Percentiles rank a stretch among this genome's conserved stretches.
phyloP scores from a whole-genome alignment of 2,888 invertebrate species.

The Sminthurides aquaticus region DNA sequence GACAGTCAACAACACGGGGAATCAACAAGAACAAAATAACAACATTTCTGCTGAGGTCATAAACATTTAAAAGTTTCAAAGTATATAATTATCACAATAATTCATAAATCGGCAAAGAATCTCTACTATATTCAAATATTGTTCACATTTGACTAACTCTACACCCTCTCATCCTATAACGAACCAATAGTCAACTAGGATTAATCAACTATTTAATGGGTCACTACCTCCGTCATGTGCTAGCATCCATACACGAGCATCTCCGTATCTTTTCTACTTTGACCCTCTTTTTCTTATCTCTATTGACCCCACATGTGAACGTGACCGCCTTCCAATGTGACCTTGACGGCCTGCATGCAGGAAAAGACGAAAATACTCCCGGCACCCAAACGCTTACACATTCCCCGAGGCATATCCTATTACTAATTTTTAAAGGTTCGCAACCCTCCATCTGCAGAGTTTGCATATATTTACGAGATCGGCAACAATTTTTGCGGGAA shows the following conservation, averaged over 20 bases:
- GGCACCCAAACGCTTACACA: constrained; percentile 42
- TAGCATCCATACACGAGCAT: constrained; percentile 40
- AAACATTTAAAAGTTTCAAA: too few relatives aligned
- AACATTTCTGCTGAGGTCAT: too few relatives aligned
- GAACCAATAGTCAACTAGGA: too few relatives aligned
- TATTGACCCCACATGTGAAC: constrained; percentile 33
- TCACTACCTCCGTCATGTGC: neutral
- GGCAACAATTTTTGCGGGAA: constrained; percentile 36
- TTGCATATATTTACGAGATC: constrained; percentile 41
- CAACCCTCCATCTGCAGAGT: constrained; percentile 41
- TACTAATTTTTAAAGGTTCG: constrained; percentile 38
- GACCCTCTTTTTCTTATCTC: constrained; percentile 33
- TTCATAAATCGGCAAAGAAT: too few relatives aligned
- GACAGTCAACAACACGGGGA: too few relatives aligned
- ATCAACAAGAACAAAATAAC: too few relatives aligned
- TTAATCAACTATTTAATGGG: too few relatives aligned
- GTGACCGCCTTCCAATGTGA: constrained; percentile 38
- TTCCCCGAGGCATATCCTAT: constrained; percentile 41
- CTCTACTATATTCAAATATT: too few relatives aligned
- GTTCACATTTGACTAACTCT: too few relatives aligned
- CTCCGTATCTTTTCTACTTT: constrained; percentile 38
- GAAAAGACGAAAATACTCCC: constrained; percentile 38
- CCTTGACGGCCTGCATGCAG: constrained; percentile 39
- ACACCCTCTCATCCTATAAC: too few relatives aligned
- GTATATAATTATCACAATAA: too few relatives aligned